Evolutionary conservation across 1,140 invertebrate genomes (phyloP).

Genomic region (Eupristina koningsbergeri): DNA sequence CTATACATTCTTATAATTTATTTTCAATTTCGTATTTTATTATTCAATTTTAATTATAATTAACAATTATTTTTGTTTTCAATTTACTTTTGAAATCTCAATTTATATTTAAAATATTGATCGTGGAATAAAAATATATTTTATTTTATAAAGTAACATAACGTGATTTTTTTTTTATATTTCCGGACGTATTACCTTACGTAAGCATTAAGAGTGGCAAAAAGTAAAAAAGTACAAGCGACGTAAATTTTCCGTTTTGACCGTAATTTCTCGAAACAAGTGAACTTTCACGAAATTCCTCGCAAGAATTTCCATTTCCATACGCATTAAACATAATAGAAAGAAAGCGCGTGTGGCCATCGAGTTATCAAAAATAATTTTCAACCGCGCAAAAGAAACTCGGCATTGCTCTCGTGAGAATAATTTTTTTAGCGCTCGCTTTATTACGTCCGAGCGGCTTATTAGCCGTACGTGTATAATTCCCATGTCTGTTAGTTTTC

Average conservation of each 20-base stretch:
- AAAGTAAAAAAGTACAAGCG: neutral
- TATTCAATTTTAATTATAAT: no score
- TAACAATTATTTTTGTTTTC: neutral
- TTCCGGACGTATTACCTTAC: neutral
- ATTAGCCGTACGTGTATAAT: conserved; percentile 32
- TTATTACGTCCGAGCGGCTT: conserved; percentile 13
- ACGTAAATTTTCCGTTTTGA: neutral
- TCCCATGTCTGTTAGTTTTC: neutral
- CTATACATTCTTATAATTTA: no score
- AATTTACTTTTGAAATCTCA: neutral
- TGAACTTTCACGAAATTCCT: conserved; percentile 38
- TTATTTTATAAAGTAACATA: neutral
- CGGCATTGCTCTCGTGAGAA: neutral
- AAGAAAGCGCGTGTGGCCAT: neutral
- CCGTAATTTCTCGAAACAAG: neutral
- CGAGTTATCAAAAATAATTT: conserved; percentile 38
- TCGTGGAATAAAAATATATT: neutral
- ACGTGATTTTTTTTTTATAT: neutral
- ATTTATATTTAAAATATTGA: no score
- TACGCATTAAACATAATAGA: conserved; percentile 17
- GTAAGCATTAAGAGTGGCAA: neutral
- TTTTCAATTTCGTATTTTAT: no score
- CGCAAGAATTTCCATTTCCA: conserved; percentile 29
- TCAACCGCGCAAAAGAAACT: conserved; percentile 1
- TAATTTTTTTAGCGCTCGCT: neutral